phyloP scores from a whole-genome alignment of 2,888 invertebrate species.

The Sycophila texana region DNA sequence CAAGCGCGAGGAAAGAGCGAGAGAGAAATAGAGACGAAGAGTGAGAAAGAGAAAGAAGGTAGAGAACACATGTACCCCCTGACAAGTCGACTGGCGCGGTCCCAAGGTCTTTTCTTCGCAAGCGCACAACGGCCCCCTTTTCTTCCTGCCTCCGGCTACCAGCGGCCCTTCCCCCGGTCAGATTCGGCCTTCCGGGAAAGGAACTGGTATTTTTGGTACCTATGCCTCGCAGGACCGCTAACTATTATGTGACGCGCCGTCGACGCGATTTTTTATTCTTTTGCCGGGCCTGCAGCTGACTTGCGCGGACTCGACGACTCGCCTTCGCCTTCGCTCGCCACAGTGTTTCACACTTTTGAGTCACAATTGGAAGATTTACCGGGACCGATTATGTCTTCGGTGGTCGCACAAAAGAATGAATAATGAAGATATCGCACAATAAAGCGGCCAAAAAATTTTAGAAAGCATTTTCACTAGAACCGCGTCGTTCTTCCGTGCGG shows the following conservation, averaged over 20 bases:
- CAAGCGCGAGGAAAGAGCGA: background rate
- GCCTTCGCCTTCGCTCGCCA: too few relatives aligned
- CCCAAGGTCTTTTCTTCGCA: background rate
- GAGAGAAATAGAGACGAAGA: background rate
- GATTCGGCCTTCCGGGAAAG: slow-evolving; percentile 32
- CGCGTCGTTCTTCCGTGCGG: too few relatives aligned
- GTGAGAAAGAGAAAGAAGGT: background rate
- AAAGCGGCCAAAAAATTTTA: too few relatives aligned
- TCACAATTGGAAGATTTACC: too few relatives aligned
- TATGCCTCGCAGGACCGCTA: background rate
- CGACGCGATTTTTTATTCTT: background rate
- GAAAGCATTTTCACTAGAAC: too few relatives aligned
- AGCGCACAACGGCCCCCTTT: slow-evolving; percentile 9
- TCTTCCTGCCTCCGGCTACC: slow-evolving; percentile 26
- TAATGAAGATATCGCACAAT: too few relatives aligned
- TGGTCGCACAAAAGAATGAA: too few relatives aligned
- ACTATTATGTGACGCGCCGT: background rate
- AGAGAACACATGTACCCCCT: background rate
- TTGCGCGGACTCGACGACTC: too few relatives aligned
- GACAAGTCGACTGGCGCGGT: background rate
- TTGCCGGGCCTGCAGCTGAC: background rate
- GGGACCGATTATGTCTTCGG: too few relatives aligned
- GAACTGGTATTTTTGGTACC: slow-evolving; percentile 47
- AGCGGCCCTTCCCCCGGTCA: slow-evolving; percentile 36
- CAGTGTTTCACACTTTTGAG: too few relatives aligned